These are phyloP conservation scores for Drosophila elegans DNA, from an alignment of 1,140 invertebrate genomes.

Conservation along the genomic window DNA sequence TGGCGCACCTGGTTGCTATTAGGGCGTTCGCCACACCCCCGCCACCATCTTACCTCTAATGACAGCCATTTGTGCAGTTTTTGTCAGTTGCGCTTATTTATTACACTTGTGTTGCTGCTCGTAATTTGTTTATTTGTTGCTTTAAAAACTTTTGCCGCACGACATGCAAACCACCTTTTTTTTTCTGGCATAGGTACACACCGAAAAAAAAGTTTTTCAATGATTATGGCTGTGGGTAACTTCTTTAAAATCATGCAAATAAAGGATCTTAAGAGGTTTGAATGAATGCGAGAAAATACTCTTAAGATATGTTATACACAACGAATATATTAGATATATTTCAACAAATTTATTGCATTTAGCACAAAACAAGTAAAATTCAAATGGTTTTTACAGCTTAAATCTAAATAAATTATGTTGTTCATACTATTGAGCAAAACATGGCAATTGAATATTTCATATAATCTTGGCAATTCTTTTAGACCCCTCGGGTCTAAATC, in stretches of 20 bases:
- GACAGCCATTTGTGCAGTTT: conserved; percentile 81
- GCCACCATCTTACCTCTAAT: conserved; percentile 59
- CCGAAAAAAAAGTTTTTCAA: not conserved
- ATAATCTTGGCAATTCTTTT: too few species aligned
- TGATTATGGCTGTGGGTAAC: conserved; percentile 6
- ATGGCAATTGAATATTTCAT: too few species aligned
- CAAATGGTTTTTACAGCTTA: too few species aligned
- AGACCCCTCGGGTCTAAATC: too few species aligned
- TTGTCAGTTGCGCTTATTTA: conserved; percentile 79
- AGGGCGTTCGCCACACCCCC: conserved; percentile 34
- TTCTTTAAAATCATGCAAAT: not conserved
- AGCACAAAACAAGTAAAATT: too few species aligned
- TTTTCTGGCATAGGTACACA: conserved; percentile 1
- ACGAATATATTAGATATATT: too few species aligned
- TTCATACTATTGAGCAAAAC: too few species aligned
- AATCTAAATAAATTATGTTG: too few species aligned
- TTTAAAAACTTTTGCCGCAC: conserved; percentile 51
- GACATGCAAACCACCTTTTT: conserved; percentile 28
- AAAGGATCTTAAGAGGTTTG: too few species aligned
- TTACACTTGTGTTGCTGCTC: conserved; percentile 60
- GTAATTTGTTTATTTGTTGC: conserved; percentile 77
- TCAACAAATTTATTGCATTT: too few species aligned
- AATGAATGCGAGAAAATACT: too few species aligned
- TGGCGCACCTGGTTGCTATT: conserved; percentile 70
- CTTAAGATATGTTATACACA: too few species aligned